Evolutionary conservation across 2,113 vertebrate species (phyloP).

Genomic region (Erythrocercus mccallii): DNA sequence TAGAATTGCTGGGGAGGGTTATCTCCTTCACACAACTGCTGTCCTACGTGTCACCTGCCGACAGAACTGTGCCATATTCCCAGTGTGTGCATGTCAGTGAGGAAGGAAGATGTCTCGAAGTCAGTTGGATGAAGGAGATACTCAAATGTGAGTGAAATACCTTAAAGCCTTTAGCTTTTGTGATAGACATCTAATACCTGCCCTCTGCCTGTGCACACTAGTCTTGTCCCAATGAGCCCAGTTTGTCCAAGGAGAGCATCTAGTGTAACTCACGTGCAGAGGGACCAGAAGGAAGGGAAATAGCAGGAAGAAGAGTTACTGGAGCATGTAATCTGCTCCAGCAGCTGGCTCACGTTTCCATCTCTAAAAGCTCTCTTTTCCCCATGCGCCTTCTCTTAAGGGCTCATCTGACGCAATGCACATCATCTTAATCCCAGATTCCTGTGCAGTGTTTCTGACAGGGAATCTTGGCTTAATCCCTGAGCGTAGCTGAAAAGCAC

Average conservation of each 20-base stretch:
- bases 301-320: not conserved
- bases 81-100: fast-evolving
- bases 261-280: not conserved
- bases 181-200: not conserved
- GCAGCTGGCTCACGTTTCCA: not conserved
- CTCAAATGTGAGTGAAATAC: not conserved
- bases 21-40: not conserved
- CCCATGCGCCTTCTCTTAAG: fast-evolving
- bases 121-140: not conserved
- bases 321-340: not conserved
- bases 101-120: not conserved
- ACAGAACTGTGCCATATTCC: not conserved
- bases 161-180: not conserved
- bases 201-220: not conserved
- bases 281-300: not conserved
- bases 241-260: not conserved
- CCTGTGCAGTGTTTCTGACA: not conserved
- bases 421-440: not conserved
- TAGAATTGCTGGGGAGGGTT: not conserved
- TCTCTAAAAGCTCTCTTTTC: not conserved
- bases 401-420: not conserved
- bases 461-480: not conserved
- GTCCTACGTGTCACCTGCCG: not conserved
- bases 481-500: not conserved
- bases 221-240: not conserved